Evolutionary conservation across 2,797 vertebrate genomes (phyloP).

Genomic region (Stomatorhinus walkeri): DNA sequence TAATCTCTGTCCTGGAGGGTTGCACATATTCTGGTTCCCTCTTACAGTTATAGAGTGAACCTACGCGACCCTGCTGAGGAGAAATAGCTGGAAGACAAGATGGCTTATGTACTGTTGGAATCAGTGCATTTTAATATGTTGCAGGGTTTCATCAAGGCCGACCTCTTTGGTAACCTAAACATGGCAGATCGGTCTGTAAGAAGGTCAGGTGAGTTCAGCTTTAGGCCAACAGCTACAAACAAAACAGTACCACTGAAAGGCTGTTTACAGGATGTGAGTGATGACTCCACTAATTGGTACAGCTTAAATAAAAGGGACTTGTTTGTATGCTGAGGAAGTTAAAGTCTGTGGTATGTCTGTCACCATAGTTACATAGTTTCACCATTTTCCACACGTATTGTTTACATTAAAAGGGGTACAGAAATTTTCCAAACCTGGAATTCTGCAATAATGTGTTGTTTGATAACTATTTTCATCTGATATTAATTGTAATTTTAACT

Average conservation of each 20-base stretch:
- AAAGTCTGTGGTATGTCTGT: not conserved
- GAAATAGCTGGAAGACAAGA: not conserved
- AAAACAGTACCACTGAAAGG: not conserved
- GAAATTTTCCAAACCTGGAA: not conserved
- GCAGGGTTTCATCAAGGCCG: not conserved
- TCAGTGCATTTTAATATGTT: not conserved
- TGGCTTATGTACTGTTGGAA: not conserved
- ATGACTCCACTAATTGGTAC: not conserved
- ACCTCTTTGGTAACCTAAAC: not conserved
- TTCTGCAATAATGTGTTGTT: not conserved
- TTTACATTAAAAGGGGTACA: not conserved
- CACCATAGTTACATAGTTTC: not conserved
- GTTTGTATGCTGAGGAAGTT: not conserved
- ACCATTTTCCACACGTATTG: not conserved
- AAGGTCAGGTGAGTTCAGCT: not conserved
- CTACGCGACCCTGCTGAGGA: not conserved
- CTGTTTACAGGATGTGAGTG: constrained; percentile 6
- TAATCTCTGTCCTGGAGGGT: not conserved
- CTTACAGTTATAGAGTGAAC: not conserved
- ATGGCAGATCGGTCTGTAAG: not conserved
- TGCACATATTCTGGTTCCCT: not conserved
- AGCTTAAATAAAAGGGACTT: not conserved
- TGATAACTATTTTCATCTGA: not conserved
- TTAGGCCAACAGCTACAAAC: not conserved
- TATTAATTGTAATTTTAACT: not conserved